Conservation (phyloP, 1,140 invertebrate species). For the Pseudoatta argentina region DNA sequence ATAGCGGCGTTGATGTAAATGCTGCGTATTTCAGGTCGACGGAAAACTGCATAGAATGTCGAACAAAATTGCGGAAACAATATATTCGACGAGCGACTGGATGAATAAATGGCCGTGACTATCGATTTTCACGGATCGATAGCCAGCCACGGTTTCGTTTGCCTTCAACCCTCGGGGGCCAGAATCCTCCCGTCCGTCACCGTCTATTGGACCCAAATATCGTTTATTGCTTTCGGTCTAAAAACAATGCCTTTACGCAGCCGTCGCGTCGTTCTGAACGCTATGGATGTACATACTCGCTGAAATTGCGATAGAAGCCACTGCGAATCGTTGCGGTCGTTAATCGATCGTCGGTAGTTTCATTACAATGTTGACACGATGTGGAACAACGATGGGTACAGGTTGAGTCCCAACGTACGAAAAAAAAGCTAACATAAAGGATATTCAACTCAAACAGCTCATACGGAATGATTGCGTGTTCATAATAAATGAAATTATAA, state of each 20-base stretch:
- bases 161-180: slow-evolving; percentile 69
- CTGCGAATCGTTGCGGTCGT: slow-evolving; percentile 59
- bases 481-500: background rate
- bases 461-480: background rate
- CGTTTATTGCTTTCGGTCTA: slow-evolving; percentile 81
- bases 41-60: slow-evolving; percentile 75
- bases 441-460: slow-evolving; percentile 16
- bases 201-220: slow-evolving; percentile 62
- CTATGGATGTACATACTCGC: slow-evolving; percentile 66
- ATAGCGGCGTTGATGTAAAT: slow-evolving; percentile 73
- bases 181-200: slow-evolving; percentile 51
- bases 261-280: slow-evolving; percentile 65
- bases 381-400: slow-evolving; percentile 55
- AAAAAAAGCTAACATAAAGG: slow-evolving; percentile 23
- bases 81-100: slow-evolving; percentile 77
- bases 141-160: slow-evolving; percentile 69
- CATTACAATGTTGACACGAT: slow-evolving; percentile 67
- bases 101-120: slow-evolving; percentile 75
- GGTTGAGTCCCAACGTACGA: background rate
- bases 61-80: slow-evolving; percentile 79
- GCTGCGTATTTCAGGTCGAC: slow-evolving; percentile 60
- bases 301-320: slow-evolving; percentile 68
- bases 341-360: slow-evolving; percentile 61
- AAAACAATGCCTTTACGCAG: slow-evolving; percentile 80
- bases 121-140: slow-evolving; percentile 76